Conservation (phyloP, 1,140 invertebrate species). For the Condylostylus longicornis region DNA sequence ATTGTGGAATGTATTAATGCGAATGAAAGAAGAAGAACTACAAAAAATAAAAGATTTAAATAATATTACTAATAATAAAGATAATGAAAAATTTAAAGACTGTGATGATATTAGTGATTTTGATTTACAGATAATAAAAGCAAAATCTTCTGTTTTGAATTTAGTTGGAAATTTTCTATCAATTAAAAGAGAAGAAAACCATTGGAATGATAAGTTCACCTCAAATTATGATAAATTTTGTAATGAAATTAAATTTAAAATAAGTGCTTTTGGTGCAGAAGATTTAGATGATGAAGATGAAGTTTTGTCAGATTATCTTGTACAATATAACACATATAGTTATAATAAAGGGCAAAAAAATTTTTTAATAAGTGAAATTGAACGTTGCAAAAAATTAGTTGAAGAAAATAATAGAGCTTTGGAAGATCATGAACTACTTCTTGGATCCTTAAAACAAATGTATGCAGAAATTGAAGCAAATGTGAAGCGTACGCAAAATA, state of each 20-base stretch:
- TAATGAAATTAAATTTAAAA: constrained; percentile 18
- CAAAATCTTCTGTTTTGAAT: constrained; percentile 18
- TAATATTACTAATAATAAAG: background rate
- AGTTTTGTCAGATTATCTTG: constrained; percentile 21
- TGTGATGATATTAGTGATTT: constrained; percentile 12
- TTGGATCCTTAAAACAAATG: constrained; percentile 21
- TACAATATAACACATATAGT: constrained; percentile 21
- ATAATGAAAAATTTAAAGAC: constrained; percentile 13
- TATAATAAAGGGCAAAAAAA: constrained; percentile 21
- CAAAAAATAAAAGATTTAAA: constrained; percentile 19
- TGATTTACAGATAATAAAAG: constrained; percentile 21
- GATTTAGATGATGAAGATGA: constrained; percentile 15
- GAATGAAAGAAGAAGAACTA: constrained; percentile 22
- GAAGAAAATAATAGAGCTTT: constrained; percentile 15
- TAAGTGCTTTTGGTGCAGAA: constrained; percentile 19
- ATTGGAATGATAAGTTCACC: constrained; percentile 16
- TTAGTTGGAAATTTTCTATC: constrained; percentile 16
- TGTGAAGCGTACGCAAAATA: constrained; percentile 23
- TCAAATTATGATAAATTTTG: constrained; percentile 16
- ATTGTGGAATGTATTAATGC: constrained; percentile 21
- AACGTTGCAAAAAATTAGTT: constrained; percentile 16
- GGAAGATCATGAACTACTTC: constrained; percentile 20
- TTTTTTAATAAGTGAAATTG: constrained; percentile 19
- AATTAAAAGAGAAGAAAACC: constrained; percentile 13
- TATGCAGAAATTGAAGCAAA: constrained; percentile 21